phyloP scores from a whole-genome alignment of 2,888 invertebrate genomes.

The Scelioninae gen. 1 region DNA sequence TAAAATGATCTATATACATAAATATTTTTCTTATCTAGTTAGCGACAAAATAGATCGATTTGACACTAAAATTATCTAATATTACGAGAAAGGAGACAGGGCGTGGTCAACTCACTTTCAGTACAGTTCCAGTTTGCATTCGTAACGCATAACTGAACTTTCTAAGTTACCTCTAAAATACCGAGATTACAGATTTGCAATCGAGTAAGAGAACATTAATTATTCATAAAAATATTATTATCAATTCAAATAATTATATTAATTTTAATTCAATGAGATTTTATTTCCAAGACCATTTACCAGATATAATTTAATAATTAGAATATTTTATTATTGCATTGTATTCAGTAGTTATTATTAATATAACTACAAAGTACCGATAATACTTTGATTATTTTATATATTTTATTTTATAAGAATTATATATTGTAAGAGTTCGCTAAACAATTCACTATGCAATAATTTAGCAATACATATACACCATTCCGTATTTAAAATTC shows the following conservation, averaged over 20 bases:
- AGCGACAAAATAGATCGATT: constrained; percentile 52
- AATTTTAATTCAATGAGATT: neutral
- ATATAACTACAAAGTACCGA: neutral
- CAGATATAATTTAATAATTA: too few relatives aligned
- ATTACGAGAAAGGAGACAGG: constrained; percentile 75
- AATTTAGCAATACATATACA: neutral
- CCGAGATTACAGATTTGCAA: constrained; percentile 65
- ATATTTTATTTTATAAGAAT: constrained; percentile 49
- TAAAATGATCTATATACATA: too few relatives aligned
- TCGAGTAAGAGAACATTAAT: constrained; percentile 39
- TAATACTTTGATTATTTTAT: constrained; percentile 23
- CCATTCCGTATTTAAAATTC: too few relatives aligned
- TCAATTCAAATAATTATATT: constrained; percentile 34
- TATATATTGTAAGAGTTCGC: constrained; percentile 55
- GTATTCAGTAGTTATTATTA: constrained; percentile 10
- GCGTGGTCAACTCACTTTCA: constrained; percentile 75
- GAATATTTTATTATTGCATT: too few relatives aligned
- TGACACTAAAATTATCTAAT: constrained; percentile 65
- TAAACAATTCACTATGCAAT: constrained; percentile 54
- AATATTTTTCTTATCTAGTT: constrained; percentile 30
- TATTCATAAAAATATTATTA: constrained; percentile 37
- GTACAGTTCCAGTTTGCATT: constrained; percentile 68
- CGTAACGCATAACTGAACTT: constrained; percentile 73
- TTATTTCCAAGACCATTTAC: too few relatives aligned
- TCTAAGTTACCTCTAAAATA: constrained; percentile 71